phyloP scores from a whole-genome alignment of 1,140 invertebrate species.

The Panulirus ornatus region DNA sequence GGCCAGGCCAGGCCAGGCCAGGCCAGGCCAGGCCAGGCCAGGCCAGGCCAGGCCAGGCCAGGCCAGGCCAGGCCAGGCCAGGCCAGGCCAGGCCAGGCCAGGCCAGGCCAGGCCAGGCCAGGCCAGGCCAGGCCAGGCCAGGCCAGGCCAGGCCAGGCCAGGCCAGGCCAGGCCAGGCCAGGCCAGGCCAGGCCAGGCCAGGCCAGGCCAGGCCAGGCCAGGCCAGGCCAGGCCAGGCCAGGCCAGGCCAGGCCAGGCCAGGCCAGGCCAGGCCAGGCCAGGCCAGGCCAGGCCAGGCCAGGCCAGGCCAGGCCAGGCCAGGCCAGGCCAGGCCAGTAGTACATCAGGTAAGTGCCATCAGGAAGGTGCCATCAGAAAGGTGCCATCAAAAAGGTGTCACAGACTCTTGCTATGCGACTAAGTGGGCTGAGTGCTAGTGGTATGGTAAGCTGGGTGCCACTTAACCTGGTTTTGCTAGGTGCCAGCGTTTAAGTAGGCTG shows the following conservation, averaged over 20 bases:
- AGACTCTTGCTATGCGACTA: no score
- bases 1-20: conserved; percentile 42
- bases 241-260: conserved; percentile 40
- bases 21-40: conserved; percentile 40
- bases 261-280: conserved; percentile 42
- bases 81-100: conserved; percentile 40
- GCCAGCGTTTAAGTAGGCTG: no score
- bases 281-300: conserved; percentile 42
- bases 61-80: conserved; percentile 42
- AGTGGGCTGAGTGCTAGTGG: no score
- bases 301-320: conserved; percentile 41
- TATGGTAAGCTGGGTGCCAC: no score
- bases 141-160: conserved; percentile 42
- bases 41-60: conserved; percentile 42
- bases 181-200: conserved; percentile 40
- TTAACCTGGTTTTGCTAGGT: no score
- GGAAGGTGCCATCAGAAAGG: no score
- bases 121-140: conserved; percentile 42
- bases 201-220: conserved; percentile 42
- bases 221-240: conserved; percentile 42
- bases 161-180: conserved; percentile 42
- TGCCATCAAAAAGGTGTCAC: no score
- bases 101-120: conserved; percentile 42
- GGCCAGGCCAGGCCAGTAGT: conserved; percentile 1
- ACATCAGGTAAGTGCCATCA: no score